Evolutionary conservation across 1,140 invertebrate genomes (phyloP).

Genomic region (Ladona fulva): DNA sequence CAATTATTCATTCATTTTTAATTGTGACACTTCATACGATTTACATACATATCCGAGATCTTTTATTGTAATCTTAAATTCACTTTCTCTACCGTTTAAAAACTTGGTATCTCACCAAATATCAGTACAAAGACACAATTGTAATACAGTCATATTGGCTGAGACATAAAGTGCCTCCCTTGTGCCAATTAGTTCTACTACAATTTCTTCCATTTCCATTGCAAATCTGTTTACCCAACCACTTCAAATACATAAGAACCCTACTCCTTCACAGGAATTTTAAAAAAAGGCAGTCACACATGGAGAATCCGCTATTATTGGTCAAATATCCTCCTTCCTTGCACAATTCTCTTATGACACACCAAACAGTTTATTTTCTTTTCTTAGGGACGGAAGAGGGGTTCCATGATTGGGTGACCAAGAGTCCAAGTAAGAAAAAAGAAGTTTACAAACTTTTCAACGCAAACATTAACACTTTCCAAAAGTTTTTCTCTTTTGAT

Average conservation of each 20-base stretch:
- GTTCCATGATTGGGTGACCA: slow-evolving; percentile 3
- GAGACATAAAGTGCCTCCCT: background rate
- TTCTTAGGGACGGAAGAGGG: slow-evolving; percentile 6
- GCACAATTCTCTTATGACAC: background rate
- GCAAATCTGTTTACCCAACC: background rate
- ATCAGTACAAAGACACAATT: slow-evolving; percentile 10
- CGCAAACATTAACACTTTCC: no score
- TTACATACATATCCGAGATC: background rate
- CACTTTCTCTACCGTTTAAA: background rate
- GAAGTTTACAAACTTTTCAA: background rate
- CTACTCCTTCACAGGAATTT: background rate
- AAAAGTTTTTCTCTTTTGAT: no score
- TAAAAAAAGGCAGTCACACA: background rate
- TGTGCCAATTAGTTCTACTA: background rate
- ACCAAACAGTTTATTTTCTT: background rate
- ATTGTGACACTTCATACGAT: background rate
- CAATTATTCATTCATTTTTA: background rate
- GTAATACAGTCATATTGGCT: background rate
- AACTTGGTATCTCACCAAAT: slow-evolving; percentile 1
- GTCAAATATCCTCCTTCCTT: slow-evolving; percentile 9
- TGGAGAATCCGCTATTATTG: background rate
- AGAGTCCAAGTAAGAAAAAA: background rate
- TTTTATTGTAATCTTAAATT: background rate
- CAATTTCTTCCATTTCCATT: background rate
- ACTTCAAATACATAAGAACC: background rate